Percentiles rank a stretch among this genome's conserved stretches.
These are phyloP conservation scores for Alces alces DNA, from an alignment of 2,113 vertebrate species.

Conservation along the genomic window DNA sequence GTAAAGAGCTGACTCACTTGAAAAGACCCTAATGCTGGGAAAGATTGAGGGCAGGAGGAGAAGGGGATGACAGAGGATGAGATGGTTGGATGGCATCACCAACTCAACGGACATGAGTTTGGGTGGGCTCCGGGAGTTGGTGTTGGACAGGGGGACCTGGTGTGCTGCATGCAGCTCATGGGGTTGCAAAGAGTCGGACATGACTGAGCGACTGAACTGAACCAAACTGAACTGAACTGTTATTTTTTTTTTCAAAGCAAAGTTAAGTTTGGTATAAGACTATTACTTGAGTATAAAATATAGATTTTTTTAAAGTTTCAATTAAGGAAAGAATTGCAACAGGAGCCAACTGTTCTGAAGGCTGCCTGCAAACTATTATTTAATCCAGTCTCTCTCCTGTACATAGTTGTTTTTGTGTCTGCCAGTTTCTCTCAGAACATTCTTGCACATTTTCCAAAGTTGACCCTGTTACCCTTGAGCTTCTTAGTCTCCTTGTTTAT, in stretches of 20 bases:
- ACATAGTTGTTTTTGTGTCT: background rate
- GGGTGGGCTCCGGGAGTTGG: background rate
- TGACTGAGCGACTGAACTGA: background rate
- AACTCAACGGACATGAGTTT: background rate
- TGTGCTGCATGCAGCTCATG: background rate
- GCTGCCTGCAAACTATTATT: slow-evolving; percentile 8
- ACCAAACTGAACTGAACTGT: background rate
- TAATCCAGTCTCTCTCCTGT: background rate
- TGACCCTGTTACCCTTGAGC: background rate
- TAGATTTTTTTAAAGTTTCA: background rate
- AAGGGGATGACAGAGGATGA: background rate
- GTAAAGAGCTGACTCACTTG: background rate
- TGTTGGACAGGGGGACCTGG: background rate
- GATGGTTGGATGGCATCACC: background rate
- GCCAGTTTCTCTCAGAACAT: slow-evolving; percentile 12
- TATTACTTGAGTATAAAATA: slow-evolving; percentile 36
- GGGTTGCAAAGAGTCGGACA: background rate
- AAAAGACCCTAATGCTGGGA: background rate
- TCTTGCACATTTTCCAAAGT: background rate
- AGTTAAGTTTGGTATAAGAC: background rate
- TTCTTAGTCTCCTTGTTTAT: slow-evolving; percentile 1
- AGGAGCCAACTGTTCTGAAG: slow-evolving; percentile 52
- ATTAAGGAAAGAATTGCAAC: slow-evolving; percentile 59
- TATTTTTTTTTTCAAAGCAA: background rate
- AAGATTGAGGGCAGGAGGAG: background rate